These are phyloP conservation scores for Aptenodytes patagonicus DNA, from an alignment of 2,113 vertebrate genomes.

Conservation along the genomic window DNA sequence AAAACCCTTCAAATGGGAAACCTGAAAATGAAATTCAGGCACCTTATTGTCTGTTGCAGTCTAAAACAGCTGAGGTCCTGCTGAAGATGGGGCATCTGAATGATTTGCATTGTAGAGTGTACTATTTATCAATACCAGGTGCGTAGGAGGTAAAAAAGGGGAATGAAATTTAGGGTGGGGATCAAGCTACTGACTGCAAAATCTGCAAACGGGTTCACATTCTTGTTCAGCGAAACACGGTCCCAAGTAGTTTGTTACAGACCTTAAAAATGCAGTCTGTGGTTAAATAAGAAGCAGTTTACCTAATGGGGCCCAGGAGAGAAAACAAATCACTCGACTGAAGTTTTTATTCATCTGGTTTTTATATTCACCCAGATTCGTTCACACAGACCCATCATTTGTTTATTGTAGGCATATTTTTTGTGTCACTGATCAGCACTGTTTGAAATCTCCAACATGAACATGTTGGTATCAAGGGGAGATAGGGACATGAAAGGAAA, in stretches of 20 bases:
- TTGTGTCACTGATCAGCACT: background rate
- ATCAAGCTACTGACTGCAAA: background rate
- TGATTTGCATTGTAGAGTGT: accelerated
- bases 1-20: background rate
- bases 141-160: background rate
- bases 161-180: background rate
- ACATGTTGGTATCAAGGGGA: accelerated
- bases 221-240: background rate
- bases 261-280: background rate
- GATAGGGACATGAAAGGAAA: background rate
- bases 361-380: background rate
- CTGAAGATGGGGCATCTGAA: background rate
- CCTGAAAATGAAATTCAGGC: background rate
- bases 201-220: background rate
- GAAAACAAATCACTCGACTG: background rate
- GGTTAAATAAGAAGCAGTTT: background rate
- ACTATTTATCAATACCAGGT: background rate
- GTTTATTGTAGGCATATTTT: background rate
- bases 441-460: background rate
- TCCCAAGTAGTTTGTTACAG: background rate
- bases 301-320: background rate
- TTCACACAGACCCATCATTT: background rate
- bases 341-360: background rate
- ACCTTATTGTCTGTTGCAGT: background rate
- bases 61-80: background rate